Evolutionary conservation across 2,113 vertebrate genomes (phyloP).

Genomic region (Ailurus styani): DNA sequence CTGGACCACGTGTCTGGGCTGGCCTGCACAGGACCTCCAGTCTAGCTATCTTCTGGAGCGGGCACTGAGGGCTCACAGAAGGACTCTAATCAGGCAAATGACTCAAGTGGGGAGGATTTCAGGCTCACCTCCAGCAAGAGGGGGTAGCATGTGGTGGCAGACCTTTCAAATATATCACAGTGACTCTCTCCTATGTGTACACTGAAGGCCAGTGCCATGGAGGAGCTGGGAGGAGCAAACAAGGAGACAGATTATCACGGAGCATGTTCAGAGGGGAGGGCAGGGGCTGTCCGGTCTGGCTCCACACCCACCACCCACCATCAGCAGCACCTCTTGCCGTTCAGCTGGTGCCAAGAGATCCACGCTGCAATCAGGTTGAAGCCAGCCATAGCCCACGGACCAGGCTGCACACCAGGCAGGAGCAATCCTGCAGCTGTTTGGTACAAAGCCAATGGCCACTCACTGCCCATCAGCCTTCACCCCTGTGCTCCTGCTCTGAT

Average conservation of each 20-base stretch:
- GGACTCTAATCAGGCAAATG: neutral
- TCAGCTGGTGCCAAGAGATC: neutral
- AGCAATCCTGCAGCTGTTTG: neutral
- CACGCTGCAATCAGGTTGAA: neutral
- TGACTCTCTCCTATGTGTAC: neutral
- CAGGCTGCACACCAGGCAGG: neutral
- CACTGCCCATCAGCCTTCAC: neutral
- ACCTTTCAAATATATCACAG: neutral
- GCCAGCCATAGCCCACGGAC: neutral
- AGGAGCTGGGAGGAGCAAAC: neutral
- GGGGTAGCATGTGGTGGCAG: neutral
- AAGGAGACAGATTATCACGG: neutral
- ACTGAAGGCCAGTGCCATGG: neutral
- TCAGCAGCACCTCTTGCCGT: neutral
- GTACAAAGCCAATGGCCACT: neutral
- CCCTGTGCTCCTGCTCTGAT: neutral
- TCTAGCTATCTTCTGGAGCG: neutral
- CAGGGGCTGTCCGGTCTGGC: neutral
- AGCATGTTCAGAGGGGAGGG: neutral
- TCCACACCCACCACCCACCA: neutral
- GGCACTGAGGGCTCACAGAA: neutral
- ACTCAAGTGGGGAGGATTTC: neutral
- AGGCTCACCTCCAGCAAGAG: rapidly evolving
- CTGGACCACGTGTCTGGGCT: rapidly evolving
- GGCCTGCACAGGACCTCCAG: neutral